These are phyloP conservation scores for Fringilla coelebs DNA, from an alignment of 2,797 vertebrate species.

Conservation along the genomic window DNA sequence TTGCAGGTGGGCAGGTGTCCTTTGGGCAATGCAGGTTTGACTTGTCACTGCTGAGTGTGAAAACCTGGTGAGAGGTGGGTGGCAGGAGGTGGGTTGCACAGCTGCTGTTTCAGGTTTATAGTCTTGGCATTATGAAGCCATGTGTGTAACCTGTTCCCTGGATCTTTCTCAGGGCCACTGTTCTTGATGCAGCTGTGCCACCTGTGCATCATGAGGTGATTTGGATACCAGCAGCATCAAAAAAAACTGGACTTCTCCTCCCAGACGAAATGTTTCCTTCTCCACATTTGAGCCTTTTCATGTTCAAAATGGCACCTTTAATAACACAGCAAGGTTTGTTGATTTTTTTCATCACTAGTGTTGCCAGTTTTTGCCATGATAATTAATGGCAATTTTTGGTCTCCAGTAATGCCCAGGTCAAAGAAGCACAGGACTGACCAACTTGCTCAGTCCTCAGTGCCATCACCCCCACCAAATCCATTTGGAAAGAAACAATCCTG, in stretches of 20 bases:
- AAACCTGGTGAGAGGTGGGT: not conserved
- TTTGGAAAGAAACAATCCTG: not conserved
- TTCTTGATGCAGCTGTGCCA: conserved; percentile 85
- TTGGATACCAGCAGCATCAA: conserved; percentile 77
- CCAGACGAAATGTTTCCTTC: conserved; percentile 79
- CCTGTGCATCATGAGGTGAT: conserved; percentile 79
- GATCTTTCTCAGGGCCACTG: conserved; percentile 72
- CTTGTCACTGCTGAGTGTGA: not conserved
- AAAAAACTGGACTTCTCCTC: conserved; percentile 72
- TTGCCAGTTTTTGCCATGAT: not conserved
- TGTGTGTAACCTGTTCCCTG: conserved; percentile 2
- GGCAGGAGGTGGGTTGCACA: not conserved
- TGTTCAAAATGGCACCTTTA: not conserved
- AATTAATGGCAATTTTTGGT: not conserved
- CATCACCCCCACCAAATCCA: not conserved
- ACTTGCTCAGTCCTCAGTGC: rapidly evolving
- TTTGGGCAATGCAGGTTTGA: not conserved
- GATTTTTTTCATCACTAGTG: not conserved
- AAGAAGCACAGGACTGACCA: not conserved
- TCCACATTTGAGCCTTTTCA: conserved; percentile 61
- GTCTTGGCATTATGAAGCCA: not conserved
- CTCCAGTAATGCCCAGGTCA: not conserved
- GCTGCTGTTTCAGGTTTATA: not conserved
- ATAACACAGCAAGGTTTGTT: conserved; percentile 1
- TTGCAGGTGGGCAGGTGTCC: too few species aligned